A percentile compares a stretch with the other conserved stretches of the same genome.
Conservation (phyloP, 2,888 invertebrate genomes). For the Gymnocheta viridis region DNA sequence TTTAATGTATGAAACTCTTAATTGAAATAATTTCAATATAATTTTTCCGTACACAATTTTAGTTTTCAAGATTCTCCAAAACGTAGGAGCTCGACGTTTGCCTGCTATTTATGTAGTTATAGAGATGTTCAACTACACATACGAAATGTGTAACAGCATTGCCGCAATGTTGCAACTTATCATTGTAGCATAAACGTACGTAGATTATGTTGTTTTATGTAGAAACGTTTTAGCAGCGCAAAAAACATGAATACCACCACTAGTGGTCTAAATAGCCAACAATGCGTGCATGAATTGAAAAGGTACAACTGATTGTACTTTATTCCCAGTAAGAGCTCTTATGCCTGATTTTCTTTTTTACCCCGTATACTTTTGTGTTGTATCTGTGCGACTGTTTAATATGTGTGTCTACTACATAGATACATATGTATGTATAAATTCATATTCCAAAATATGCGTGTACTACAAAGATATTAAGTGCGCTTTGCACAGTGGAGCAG, state of each 20-base stretch:
- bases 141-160: neutral
- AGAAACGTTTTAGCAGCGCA: neutral
- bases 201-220: neutral
- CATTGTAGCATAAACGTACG: neutral
- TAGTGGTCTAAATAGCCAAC: slow-evolving; percentile 57
- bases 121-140: neutral
- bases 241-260: slow-evolving; percentile 18
- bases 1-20: too few species aligned
- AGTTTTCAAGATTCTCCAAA: too few species aligned
- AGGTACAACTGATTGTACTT: slow-evolving; percentile 53
- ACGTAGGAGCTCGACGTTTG: neutral
- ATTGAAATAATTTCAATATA: too few species aligned
- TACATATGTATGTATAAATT: neutral
- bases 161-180: neutral
- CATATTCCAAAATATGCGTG: neutral
- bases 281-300: slow-evolving; percentile 59
- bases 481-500: neutral
- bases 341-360: slow-evolving; percentile 6
- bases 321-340: slow-evolving; percentile 47
- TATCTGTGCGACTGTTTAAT: neutral
- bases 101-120: neutral
- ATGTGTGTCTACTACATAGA: neutral
- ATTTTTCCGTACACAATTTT: too few species aligned
- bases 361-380: slow-evolving; percentile 2
- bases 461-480: neutral